phyloP scores from a whole-genome alignment of 30 jellyfish, hydroid and myxozoan species.

The Catostylus mosaicus region DNA sequence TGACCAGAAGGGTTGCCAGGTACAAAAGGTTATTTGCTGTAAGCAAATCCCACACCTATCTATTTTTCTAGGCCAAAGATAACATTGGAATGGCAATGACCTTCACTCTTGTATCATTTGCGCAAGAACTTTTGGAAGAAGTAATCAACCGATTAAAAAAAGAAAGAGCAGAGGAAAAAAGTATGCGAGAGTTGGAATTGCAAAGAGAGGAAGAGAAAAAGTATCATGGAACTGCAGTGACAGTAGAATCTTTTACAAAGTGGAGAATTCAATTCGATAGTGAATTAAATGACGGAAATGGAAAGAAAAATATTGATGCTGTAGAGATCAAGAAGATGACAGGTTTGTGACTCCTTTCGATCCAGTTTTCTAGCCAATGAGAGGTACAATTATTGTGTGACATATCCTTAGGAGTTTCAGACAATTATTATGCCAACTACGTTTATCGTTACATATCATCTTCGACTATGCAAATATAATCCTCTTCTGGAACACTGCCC shows the following conservation, averaged over 20 bases:
- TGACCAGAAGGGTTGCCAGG: too few relatives aligned
- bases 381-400: too few relatives aligned
- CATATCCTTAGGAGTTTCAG: too few relatives aligned
- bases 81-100: conserved; percentile 86
- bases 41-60: too few relatives aligned
- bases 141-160: conserved; percentile 57
- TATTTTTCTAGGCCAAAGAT: conserved; percentile 58
- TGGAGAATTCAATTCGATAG: conserved; percentile 80
- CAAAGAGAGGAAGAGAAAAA: conserved; percentile 72
- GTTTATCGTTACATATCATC: too few relatives aligned
- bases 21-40: too few relatives aligned
- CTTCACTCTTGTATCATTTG: conserved; percentile 77
- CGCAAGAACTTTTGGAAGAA: conserved; percentile 56
- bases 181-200: conserved; percentile 42
- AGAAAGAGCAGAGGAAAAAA: conserved; percentile 64
- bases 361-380: too few relatives aligned
- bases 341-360: conserved; percentile 36
- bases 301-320: conserved; percentile 49
- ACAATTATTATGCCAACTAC: too few relatives aligned
- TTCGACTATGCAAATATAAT: too few relatives aligned
- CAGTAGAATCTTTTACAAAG: conserved; percentile 84
- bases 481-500: too few relatives aligned
- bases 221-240: conserved; percentile 90
- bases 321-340: conserved; percentile 55
- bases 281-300: conserved; percentile 46